These are phyloP conservation scores for Caracal caracal DNA, from an alignment of 2,113 vertebrate species.

Conservation along the genomic window DNA sequence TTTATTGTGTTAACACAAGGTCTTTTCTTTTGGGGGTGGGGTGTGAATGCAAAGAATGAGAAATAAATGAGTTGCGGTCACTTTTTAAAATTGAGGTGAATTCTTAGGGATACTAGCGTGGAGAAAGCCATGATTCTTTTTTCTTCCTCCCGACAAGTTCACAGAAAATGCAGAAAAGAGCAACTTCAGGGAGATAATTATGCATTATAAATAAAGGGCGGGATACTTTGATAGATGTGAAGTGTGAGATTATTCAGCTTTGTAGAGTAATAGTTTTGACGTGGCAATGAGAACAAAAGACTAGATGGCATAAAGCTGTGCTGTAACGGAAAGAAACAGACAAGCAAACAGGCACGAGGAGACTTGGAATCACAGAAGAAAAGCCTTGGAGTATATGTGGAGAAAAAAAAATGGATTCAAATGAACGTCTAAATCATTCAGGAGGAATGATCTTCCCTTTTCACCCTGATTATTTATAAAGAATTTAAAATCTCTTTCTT, in stretches of 20 bases:
- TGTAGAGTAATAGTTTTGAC: background rate
- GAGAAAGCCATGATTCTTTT: background rate
- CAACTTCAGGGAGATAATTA: background rate
- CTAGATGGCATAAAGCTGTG: background rate
- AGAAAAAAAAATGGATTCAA: background rate
- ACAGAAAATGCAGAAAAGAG: conserved; percentile 12
- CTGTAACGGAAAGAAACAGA: background rate
- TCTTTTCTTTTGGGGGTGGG: background rate
- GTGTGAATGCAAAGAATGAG: background rate
- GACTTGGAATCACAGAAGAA: background rate
- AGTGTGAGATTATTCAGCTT: background rate
- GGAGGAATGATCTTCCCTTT: background rate
- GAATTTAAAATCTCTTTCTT: background rate
- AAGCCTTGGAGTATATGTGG: background rate
- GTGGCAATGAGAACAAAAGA: background rate
- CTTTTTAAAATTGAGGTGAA: background rate
- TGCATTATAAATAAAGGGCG: background rate
- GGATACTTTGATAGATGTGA: background rate
- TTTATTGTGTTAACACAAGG: background rate
- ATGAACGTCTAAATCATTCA: background rate
- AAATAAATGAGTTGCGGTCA: background rate
- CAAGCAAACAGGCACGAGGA: background rate
- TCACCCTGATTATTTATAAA: background rate
- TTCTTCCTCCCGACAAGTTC: background rate
- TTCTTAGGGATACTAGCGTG: background rate